Base-by-base conservation (phyloP, 2,797 vertebrate genomes). In the Chanos chanos region DNA sequence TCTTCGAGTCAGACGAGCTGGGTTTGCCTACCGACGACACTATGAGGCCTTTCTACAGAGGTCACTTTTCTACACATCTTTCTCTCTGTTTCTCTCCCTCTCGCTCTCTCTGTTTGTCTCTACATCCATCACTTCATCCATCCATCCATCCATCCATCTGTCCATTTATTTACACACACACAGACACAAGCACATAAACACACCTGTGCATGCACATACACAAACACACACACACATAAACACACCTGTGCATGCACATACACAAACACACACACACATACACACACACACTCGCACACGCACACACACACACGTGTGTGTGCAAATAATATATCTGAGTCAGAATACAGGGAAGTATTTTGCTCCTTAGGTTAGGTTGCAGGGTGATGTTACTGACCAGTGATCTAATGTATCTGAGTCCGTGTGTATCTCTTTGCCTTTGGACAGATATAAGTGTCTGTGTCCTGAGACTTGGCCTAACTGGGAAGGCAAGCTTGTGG, bases 391-490 rank as follows among this genome's bases (percentile, higher is more conserved):
- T n/a, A n/a, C n/a, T n/a, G n/a, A n/a, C n/a, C n/a, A n/a, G n/a
- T n/a, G n/a, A n/a, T n/a, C n/a, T n/a, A 15, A 18, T 10, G 9
- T 19, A 1, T 44, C n/a, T 12, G 7, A 41, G n/a, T 5, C 3
- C 60, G 15, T 64, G 19, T 43, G 10, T 24, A 10, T 18, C 36
- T 56, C 16, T 50, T 3, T 68, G 43, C 51, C 30, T 37, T 30
- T 39, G 4, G 36, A 10, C 74, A 99, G 97, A 79, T 99, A 99
- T 79, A 99, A 99, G 73, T 93, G 95, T 0, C 89, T 99, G 43
- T 99, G 96, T 79, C 92, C 95, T 0, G 93, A 95, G 37, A 99
- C 95, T 0, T 99, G 97, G 97, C 97, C 97, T 21, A 90, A 85
- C 0, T 99, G 96, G 95, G 82, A 89, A 0, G 94, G 95, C 0